Evolutionary conservation across 2,797 vertebrate species (phyloP).

Genomic region (Cuniculus paca): DNA sequence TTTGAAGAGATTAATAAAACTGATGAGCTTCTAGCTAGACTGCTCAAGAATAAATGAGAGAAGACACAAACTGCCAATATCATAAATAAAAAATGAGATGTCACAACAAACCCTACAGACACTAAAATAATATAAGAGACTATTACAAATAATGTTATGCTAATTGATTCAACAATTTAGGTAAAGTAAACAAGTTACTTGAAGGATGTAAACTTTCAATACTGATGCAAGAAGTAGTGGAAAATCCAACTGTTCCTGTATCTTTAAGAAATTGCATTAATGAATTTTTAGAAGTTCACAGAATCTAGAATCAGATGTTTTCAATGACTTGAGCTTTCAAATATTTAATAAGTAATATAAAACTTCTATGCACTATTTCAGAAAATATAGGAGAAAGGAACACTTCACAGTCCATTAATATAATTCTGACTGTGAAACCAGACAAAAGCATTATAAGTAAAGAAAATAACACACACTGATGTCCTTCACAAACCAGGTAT

Average conservation of each 20-base stretch:
- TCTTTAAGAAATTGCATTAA: conserved; percentile 48
- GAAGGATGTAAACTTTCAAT: conserved; percentile 26
- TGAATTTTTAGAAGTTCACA: neutral
- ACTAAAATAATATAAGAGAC: conserved; percentile 11
- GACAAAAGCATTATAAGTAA: conserved; percentile 35
- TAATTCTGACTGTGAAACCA: conserved; percentile 46
- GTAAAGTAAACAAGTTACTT: conserved; percentile 57
- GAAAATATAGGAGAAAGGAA: conserved; percentile 12
- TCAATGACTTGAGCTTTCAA: neutral
- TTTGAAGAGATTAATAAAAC: conserved; percentile 47
- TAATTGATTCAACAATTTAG: conserved; percentile 49
- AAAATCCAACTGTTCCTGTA: conserved; percentile 40
- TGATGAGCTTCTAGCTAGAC: neutral
- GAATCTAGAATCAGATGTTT: conserved; percentile 33
- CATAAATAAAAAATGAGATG: conserved; percentile 31
- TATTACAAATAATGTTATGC: neutral
- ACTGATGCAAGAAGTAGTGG: neutral
- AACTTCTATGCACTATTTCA: conserved; percentile 14
- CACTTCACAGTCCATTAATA: neutral
- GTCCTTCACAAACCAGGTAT: neutral
- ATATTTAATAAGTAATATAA: conserved; percentile 6
- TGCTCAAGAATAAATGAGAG: conserved; percentile 9
- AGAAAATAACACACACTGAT: neutral
- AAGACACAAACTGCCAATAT: conserved; percentile 28
- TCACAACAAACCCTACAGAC: neutral